Base-by-base conservation (phyloP, 2,888 invertebrate genomes). In the Entomobrya proxima region DNA sequence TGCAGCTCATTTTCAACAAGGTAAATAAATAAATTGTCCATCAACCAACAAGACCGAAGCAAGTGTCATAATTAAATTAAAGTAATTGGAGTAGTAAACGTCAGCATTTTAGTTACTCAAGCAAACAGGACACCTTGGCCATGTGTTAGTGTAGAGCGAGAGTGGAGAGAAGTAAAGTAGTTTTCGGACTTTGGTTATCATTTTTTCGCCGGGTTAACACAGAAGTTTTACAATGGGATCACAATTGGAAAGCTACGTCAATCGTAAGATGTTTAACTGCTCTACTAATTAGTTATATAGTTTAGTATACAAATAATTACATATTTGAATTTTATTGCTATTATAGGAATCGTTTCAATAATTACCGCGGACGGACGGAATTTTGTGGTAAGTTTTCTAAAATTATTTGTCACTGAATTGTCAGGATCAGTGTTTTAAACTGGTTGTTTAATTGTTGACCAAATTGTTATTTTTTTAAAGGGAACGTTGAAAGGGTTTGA, bases 401-500 rank as follows among this genome's bases (percentile, higher is more conserved):
- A 50, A 44, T 44, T 4, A 30, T 27, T 72, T 24, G 11, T 6
- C 6, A 52, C 18, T 52, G 52, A 9, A 27, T 9, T 76, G 9
- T 77, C 30, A 11, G n/a, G 7, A 44, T 27, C 7, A n/a, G 61
- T 18, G 61, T 21, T 30, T 77, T 30, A 15, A n/a, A 32, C 27
- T 40, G 30, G 64, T 2, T n/a, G 24, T 32, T 15, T 50, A 44
- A 64, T 15, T 15, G 3, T 18, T 35, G 30, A n/a, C 6, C n/a
- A n/a, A n/a, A 81, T 74, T 50, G 2, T 32, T 21, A 40, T 35
- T 37, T 27, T 77, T 75, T 15, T 11, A 35, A 90, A 96, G 95
- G 99, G 99, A 64, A 97, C 98, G 0, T 92, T 99, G 88, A 98
- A 98, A 92, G 99, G 99, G 37, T 99, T 98, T 92, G 99, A 99